phyloP scores from a whole-genome alignment of 2,888 invertebrate genomes.

The Gymnosoma rotundatum region DNA sequence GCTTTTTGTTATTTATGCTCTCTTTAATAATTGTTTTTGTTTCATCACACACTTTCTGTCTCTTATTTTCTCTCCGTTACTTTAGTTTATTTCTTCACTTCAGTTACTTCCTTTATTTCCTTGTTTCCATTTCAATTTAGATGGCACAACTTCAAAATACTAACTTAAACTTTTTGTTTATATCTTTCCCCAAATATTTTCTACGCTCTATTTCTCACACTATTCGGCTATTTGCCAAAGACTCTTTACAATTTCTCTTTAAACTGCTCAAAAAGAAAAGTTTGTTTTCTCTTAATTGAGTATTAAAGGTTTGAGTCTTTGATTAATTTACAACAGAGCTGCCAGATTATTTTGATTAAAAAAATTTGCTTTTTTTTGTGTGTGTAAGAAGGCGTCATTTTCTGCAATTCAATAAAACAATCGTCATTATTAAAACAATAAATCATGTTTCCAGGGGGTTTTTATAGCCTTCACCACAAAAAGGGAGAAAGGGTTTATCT shows the following conservation, averaged over 20 bases:
- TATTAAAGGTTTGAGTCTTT: constrained; percentile 9
- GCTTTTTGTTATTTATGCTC: constrained; percentile 1
- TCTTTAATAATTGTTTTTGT: background rate
- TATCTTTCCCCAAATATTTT: background rate
- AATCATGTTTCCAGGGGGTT: too few species aligned
- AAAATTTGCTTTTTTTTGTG: too few species aligned
- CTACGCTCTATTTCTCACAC: constrained; percentile 6
- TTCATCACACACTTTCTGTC: background rate
- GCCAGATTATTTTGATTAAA: too few species aligned
- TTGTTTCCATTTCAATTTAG: constrained; percentile 30
- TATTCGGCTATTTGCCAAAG: background rate
- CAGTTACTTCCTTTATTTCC: constrained; percentile 41
- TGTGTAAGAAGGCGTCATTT: too few species aligned
- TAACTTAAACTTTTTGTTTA: constrained; percentile 17
- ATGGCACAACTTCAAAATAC: constrained; percentile 9
- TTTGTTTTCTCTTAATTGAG: background rate
- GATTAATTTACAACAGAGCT: background rate
- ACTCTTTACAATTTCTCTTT: constrained; percentile 8
- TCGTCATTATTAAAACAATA: too few species aligned
- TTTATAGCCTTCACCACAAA: too few species aligned
- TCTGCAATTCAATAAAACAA: too few species aligned
- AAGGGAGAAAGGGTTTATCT: too few species aligned
- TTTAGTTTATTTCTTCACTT: constrained; percentile 34
- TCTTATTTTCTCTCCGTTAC: background rate
- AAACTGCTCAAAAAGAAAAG: too few species aligned